phyloP scores from a whole-genome alignment of 2,113 vertebrate genomes.

The Pachypanchax playfairii region DNA sequence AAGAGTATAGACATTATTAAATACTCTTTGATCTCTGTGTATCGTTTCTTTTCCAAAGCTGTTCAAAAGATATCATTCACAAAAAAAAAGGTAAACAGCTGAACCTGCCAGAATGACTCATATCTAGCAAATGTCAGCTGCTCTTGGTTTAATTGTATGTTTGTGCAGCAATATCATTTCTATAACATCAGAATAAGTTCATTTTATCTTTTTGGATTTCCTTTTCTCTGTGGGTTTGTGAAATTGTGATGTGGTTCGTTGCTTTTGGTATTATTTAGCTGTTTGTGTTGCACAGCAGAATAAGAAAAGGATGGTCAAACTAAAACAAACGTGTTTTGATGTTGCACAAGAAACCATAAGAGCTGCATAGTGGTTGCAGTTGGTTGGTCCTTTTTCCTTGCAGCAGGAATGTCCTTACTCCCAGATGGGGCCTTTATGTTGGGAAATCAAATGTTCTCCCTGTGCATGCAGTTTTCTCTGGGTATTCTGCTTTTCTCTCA shows the following conservation, averaged over 20 bases:
- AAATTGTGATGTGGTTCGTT: background rate
- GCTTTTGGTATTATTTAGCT: background rate
- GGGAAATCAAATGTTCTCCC: too few relatives aligned
- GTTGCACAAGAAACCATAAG: too few relatives aligned
- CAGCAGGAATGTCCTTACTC: too few relatives aligned
- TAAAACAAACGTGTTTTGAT: too few relatives aligned
- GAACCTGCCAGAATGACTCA: slow-evolving; percentile 32
- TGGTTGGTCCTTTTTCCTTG: too few relatives aligned
- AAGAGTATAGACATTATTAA: slow-evolving; percentile 13
- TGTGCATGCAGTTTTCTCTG: too few relatives aligned
- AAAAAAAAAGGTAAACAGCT: slow-evolving; percentile 36
- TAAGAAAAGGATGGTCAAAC: too few relatives aligned
- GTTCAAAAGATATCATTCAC: slow-evolving; percentile 28
- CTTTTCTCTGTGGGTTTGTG: background rate
- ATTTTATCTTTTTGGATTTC: background rate
- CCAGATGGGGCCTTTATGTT: too few relatives aligned
- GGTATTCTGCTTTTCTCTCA: too few relatives aligned
- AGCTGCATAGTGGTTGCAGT: too few relatives aligned
- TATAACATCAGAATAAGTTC: slow-evolving; percentile 19
- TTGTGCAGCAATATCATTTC: slow-evolving; percentile 47
- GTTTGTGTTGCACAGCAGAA: too few relatives aligned
- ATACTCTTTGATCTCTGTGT: slow-evolving; percentile 4
- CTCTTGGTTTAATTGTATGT: slow-evolving; percentile 51
- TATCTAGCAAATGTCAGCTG: slow-evolving; percentile 58
- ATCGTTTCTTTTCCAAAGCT: slow-evolving; percentile 9